Conservation (phyloP, 2,888 invertebrate species). For the Isotomurus palustris region DNA sequence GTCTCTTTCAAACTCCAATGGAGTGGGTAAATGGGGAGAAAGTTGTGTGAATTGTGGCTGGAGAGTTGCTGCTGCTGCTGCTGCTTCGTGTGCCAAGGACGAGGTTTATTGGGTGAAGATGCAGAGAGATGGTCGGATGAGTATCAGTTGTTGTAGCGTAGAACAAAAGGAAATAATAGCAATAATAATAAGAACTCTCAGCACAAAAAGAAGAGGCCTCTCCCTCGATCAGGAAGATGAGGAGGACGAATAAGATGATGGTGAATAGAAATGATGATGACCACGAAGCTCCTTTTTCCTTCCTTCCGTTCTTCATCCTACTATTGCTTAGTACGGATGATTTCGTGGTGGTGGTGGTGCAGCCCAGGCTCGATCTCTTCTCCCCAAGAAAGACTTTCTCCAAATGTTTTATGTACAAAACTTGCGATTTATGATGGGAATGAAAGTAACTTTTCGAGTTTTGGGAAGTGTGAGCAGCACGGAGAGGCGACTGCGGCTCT, state of each 20-base stretch:
- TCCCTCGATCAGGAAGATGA: background rate
- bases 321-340: background rate
- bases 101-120: too few species aligned
- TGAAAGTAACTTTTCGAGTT: slow-evolving; percentile 22
- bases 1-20: too few species aligned
- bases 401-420: slow-evolving; percentile 26
- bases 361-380: background rate
- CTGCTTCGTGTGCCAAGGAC: too few species aligned
- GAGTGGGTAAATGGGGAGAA: too few species aligned
- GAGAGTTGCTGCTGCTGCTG: too few species aligned
- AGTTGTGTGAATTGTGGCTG: too few species aligned
- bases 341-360: background rate
- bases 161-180: background rate
- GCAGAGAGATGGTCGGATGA: too few species aligned
- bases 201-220: slow-evolving; percentile 4
- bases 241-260: background rate
- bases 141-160: too few species aligned
- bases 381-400: slow-evolving; percentile 3
- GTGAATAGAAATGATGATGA: background rate
- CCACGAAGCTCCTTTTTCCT: slow-evolving; percentile 4
- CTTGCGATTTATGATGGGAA: slow-evolving; percentile 40
- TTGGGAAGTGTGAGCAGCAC: slow-evolving; percentile 22
- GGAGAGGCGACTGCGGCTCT: slow-evolving; percentile 33
- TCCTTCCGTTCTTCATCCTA: slow-evolving; percentile 14
- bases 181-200: background rate